phyloP scores from a whole-genome alignment of 2,888 invertebrate species.

The Phortica magna region DNA sequence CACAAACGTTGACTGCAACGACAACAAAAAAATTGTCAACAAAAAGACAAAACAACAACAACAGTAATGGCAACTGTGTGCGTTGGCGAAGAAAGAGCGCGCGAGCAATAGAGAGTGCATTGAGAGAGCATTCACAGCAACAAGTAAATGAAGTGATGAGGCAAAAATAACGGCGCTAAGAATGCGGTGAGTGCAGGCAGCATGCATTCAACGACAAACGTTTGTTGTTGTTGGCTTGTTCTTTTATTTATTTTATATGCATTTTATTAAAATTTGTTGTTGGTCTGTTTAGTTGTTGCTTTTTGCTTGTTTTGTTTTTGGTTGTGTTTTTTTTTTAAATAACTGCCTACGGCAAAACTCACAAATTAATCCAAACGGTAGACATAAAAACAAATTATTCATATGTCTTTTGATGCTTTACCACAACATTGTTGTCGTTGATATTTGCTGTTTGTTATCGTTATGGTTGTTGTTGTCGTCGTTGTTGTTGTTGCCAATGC shows the following conservation, averaged over 20 bases:
- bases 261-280: not conserved
- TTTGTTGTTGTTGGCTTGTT: not conserved
- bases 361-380: constrained; percentile 71
- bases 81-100: too few relatives aligned
- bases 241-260: not conserved
- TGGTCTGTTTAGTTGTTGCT: too few relatives aligned
- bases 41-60: not conserved
- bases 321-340: not conserved
- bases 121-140: not conserved
- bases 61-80: not conserved
- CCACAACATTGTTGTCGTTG: not conserved
- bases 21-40: too few relatives aligned
- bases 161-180: not conserved
- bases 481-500: not conserved
- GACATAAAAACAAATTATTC: constrained; percentile 50
- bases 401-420: constrained; percentile 25
- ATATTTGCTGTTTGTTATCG: not conserved
- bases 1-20: too few relatives aligned
- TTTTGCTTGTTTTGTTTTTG: too few relatives aligned
- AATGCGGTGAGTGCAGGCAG: not conserved
- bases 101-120: not conserved
- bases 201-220: constrained; percentile 39
- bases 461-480: not conserved
- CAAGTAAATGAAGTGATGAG: not conserved
- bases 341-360: constrained; percentile 51